phyloP scores from a whole-genome alignment of 2,888 invertebrate species.

The Pristionchus maxplancki region DNA sequence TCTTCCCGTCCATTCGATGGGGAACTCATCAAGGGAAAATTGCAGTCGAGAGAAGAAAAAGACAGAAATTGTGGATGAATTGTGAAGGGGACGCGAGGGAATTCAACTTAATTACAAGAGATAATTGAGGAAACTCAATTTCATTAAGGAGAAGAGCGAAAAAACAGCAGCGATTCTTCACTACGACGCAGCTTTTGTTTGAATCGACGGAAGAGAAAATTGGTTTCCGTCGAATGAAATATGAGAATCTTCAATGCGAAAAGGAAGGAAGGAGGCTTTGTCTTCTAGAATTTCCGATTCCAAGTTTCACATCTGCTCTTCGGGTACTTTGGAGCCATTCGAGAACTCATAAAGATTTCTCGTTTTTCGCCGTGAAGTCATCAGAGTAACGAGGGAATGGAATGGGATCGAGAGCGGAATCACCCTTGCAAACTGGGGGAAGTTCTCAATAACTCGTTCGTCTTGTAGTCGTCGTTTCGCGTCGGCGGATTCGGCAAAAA shows the following conservation, averaged over 20 bases:
- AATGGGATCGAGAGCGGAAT: not conserved
- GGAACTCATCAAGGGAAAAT: conserved; percentile 40
- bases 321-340: not conserved
- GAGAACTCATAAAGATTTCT: not conserved
- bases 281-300: not conserved
- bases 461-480: not conserved
- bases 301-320: not conserved
- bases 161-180: not conserved
- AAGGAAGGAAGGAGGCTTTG: conserved; percentile 28
- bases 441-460: not conserved
- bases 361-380: not conserved
- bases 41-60: not conserved
- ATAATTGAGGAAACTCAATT: conserved; percentile 12
- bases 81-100: conserved; percentile 29
- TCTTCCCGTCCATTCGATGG: not conserved
- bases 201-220: not conserved
- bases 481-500: not conserved
- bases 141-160: not conserved
- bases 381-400: not conserved
- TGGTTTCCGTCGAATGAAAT: conserved; percentile 38
- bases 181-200: not conserved
- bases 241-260: conserved; percentile 27
- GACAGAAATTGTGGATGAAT: not conserved
- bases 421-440: not conserved
- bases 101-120: conserved; percentile 7